Evolutionary conservation across 92 coral and sea anemone species (phyloP).

Genomic region (Isaurus tuberculatus): DNA sequence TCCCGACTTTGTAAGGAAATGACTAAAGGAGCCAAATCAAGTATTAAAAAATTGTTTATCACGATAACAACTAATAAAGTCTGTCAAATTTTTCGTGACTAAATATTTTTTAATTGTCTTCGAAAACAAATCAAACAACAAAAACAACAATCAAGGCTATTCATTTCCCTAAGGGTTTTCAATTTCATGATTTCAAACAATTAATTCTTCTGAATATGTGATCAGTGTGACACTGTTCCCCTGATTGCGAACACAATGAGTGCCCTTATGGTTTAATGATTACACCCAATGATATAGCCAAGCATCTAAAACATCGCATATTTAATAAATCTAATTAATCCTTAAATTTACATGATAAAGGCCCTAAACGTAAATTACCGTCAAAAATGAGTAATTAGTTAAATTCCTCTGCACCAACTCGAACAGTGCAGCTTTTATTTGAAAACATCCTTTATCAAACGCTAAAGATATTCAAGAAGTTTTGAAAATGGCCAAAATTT

Average conservation of each 20-base stretch:
- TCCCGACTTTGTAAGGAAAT: neutral
- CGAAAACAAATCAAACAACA: neutral
- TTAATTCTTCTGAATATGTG: neutral
- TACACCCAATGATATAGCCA: slow-evolving; percentile 21
- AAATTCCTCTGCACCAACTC: neutral
- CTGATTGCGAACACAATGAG: slow-evolving; percentile 5
- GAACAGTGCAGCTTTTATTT: neutral
- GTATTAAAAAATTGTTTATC: neutral
- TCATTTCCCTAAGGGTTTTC: neutral
- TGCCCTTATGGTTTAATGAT: slow-evolving; percentile 3
- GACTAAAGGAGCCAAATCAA: neutral
- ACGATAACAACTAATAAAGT: neutral
- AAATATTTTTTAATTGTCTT: neutral
- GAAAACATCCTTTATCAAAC: neutral
- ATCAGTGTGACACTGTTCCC: neutral
- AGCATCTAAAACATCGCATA: neutral
- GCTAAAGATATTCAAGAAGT: neutral
- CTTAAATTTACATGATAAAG: slow-evolving; percentile 33
- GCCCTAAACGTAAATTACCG: neutral
- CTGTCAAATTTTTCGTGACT: neutral
- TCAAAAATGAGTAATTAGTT: neutral
- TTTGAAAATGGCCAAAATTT: slow-evolving; percentile 15
- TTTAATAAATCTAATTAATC: slow-evolving; percentile 32
- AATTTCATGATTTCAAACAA: slow-evolving; percentile 4
- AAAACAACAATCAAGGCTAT: neutral